Percentiles rank a stretch among this genome's conserved stretches.
phyloP scores from a whole-genome alignment of 2,113 vertebrate species.

The Dasyurus viverrinus region DNA sequence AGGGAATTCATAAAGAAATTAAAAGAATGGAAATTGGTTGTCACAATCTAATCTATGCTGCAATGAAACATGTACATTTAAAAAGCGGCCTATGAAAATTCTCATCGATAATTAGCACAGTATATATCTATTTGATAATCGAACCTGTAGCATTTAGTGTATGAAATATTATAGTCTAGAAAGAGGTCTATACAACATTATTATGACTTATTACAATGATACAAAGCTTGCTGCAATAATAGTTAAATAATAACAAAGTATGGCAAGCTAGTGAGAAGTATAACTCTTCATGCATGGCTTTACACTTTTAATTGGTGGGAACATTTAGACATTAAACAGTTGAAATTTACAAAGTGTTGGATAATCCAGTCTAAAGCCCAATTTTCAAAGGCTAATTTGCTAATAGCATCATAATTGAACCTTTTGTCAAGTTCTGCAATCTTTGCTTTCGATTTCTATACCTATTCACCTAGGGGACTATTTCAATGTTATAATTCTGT shows the following conservation, averaged over 20 bases:
- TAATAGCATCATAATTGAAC: conserved; percentile 56
- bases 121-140: conserved; percentile 68
- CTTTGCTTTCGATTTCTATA: conserved; percentile 44
- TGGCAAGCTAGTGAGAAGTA: conserved; percentile 40
- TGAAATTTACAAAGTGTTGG: conserved; percentile 62
- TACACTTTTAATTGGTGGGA: conserved; percentile 64
- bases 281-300: conserved; percentile 45
- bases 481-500: neutral
- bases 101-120: conserved; percentile 53
- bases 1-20: conserved; percentile 26
- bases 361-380: conserved; percentile 38
- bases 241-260: conserved; percentile 25
- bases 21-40: conserved; percentile 5
- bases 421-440: conserved; percentile 55
- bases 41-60: conserved; percentile 56
- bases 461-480: conserved; percentile 48
- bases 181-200: conserved; percentile 69
- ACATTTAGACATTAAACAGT: conserved; percentile 61
- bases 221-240: conserved; percentile 67
- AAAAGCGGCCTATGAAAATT: conserved; percentile 72
- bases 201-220: conserved; percentile 62
- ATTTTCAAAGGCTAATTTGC: conserved; percentile 53
- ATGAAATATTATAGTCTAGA: conserved; percentile 68
- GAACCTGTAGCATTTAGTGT: conserved; percentile 69
- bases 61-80: conserved; percentile 64